Conservation (phyloP, 2,113 vertebrate genomes). For the Grus americana region DNA sequence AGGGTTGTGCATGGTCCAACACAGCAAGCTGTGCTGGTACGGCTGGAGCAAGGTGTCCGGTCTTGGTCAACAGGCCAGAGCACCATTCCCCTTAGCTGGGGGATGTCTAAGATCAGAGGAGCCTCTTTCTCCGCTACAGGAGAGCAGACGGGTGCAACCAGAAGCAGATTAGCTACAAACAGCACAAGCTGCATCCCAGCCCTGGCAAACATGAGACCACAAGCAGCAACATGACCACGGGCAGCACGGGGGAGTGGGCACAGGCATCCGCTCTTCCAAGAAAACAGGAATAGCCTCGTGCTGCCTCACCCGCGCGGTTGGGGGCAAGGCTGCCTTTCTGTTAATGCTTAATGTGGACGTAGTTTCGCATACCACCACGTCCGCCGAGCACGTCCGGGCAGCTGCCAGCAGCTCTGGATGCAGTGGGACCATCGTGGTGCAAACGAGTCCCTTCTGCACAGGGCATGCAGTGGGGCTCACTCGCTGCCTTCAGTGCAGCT, state of each 20-base stretch:
- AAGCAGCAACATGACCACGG: fast-evolving
- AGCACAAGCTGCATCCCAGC: not conserved
- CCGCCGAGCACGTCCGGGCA: fast-evolving
- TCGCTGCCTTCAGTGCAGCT: not conserved
- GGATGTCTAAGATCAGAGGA: not conserved
- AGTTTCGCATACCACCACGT: not conserved
- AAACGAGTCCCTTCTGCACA: not conserved
- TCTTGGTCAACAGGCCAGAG: not conserved
- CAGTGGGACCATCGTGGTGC: fast-evolving
- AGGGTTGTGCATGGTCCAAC: too few species aligned
- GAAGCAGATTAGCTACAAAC: not conserved
- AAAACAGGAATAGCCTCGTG: not conserved
- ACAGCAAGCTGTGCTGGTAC: not conserved
- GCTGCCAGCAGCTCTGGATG: not conserved
- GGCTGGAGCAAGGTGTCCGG: not conserved
- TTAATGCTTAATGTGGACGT: not conserved
- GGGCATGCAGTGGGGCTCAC: not conserved
- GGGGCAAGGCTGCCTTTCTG: not conserved
- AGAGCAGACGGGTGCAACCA: not conserved
- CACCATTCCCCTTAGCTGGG: not conserved
- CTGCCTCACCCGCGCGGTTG: not conserved
- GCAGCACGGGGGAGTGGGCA: not conserved
- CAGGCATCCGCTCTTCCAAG: not conserved
- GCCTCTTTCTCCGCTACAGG: not conserved
- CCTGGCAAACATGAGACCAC: not conserved